Base-by-base conservation (phyloP, 2,797 vertebrate species). In the Myotis myotis region DNA sequence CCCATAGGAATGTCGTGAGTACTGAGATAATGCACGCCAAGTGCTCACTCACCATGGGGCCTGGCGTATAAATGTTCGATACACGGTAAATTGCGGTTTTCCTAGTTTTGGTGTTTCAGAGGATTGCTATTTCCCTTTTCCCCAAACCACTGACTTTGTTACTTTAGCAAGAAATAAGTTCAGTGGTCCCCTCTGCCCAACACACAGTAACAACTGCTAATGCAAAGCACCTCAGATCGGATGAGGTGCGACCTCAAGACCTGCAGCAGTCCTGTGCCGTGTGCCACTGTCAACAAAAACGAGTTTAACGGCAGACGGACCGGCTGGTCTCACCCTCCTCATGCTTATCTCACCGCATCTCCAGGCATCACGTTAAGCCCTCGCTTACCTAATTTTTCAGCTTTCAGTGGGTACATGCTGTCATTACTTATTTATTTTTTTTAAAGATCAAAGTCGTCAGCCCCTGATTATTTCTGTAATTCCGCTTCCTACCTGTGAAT, bases 401-500 rank as follows among this genome's bases (percentile, higher is more conserved):
- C 44, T 93, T 93, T 93, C 44, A 66, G 36, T 38, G 49, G n/a
- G 41, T 47, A 80, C 75, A 13, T 72, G 22, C 41, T 80, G 6
- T 84, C 16, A 91, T 3, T 41, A 53, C 6, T 89, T 94, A 64
- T n/a, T 81, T 81, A 47, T 47, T 44, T 15, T 60, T 88, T 82
- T 13, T 57, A 76, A 79, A 76, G 47, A 78, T 30, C 60, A 57
- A 47, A 81, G 80, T 10, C 30, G 17, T 53, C 38, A 93, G 30
- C 19, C 36, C 78, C 62, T 20, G 81, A 60, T 55, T 78, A 68
- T 22, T 60, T 66, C 12, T 30, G 5, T 60, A 76, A 79, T 70
- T 71, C 72, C 41, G 28, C 49, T 82, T 51, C 57, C 92, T 98
- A 99, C 99, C 99, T 99, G 97, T 99, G 99, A 96, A 99, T 98